Evolutionary conservation across 1,140 invertebrate species (phyloP).

Genomic region (Listronotus oregonensis): DNA sequence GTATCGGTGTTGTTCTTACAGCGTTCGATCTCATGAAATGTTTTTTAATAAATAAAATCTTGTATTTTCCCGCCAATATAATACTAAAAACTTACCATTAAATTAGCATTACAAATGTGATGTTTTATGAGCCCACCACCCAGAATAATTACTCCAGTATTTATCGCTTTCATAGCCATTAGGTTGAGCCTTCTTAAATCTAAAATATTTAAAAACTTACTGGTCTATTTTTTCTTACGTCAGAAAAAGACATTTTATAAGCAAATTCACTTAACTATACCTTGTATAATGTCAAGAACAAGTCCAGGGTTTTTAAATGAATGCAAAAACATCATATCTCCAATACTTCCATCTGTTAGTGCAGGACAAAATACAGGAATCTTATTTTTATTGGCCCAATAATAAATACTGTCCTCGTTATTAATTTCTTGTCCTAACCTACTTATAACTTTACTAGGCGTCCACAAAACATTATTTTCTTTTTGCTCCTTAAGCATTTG

Average conservation of each 20-base stretch:
- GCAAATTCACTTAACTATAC: slow-evolving; percentile 54
- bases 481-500: slow-evolving; percentile 90
- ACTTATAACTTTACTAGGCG: slow-evolving; percentile 88
- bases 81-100: slow-evolving; percentile 71
- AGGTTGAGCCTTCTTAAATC: slow-evolving; percentile 90
- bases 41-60: no score
- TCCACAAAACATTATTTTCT: slow-evolving; percentile 78
- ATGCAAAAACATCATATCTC: slow-evolving; percentile 99
- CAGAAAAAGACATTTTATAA: slow-evolving; percentile 9
- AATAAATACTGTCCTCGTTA: slow-evolving; percentile 91
- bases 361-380: slow-evolving; percentile 99
- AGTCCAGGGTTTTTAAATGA: slow-evolving; percentile 92
- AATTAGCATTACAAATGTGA: slow-evolving; percentile 97
- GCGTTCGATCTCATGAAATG: no score
- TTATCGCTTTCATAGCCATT: slow-evolving; percentile 91
- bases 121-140: slow-evolving; percentile 98
- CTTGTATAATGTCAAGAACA: slow-evolving; percentile 90
- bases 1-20: no score
- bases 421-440: slow-evolving; percentile 89
- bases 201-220: slow-evolving; percentile 46
- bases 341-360: slow-evolving; percentile 96
- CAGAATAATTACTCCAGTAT: slow-evolving; percentile 96
- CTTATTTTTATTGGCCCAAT: slow-evolving; percentile 97
- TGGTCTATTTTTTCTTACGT: neutral
- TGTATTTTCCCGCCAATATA: no score